phyloP scores from a whole-genome alignment of 2,888 invertebrate genomes.

The Euplagia quadripunctaria region DNA sequence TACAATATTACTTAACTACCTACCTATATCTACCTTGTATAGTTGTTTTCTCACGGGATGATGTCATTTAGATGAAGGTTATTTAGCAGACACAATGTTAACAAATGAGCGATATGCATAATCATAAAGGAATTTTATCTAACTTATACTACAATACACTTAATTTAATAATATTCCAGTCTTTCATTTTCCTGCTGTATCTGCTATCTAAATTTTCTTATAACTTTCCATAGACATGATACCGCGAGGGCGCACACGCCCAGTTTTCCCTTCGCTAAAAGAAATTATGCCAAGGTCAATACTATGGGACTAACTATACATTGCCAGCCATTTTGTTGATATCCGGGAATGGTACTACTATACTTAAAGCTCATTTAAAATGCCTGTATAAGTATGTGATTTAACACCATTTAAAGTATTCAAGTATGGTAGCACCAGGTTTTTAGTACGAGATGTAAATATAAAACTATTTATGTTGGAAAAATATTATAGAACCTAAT shows the following conservation, averaged over 20 bases:
- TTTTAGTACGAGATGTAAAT: not conserved
- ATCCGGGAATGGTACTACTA: slow-evolving; percentile 15
- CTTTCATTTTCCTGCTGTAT: not conserved
- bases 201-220: slow-evolving; percentile 3
- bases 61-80: slow-evolving; percentile 76
- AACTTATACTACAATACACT: not conserved
- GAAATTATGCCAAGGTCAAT: slow-evolving; percentile 53
- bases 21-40: slow-evolving; percentile 39
- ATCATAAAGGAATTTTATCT: not conserved
- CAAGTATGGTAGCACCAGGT: not conserved
- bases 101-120: slow-evolving; percentile 19
- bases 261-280: slow-evolving; percentile 33
- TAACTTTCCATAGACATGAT: slow-evolving; percentile 1
- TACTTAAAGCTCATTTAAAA: too few species aligned
- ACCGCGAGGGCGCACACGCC: slow-evolving; percentile 37
- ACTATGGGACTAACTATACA: slow-evolving; percentile 8
- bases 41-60: slow-evolving; percentile 75
- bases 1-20: slow-evolving; percentile 56
- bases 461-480: not conserved
- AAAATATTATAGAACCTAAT: not conserved
- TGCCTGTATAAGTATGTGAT: too few species aligned
- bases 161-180: not conserved
- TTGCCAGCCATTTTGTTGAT: slow-evolving; percentile 26
- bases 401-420: too few species aligned
- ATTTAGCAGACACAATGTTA: slow-evolving; percentile 31